Evolutionary conservation across 1,140 invertebrate genomes (phyloP).

Genomic region (Drosophila pandora): DNA sequence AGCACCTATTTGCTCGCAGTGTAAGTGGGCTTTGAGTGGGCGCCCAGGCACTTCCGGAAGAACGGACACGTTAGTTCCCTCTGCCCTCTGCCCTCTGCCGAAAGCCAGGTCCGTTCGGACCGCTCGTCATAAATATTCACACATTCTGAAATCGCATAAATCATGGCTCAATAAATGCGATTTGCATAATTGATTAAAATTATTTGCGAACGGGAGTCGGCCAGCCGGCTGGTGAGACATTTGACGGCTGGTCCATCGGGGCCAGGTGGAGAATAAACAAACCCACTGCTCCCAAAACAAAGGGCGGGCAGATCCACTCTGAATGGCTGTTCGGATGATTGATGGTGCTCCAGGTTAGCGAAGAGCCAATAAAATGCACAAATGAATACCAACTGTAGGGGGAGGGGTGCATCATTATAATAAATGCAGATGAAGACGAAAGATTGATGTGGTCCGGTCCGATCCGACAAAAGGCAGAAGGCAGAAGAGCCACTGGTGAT

Average conservation of each 20-base stretch:
- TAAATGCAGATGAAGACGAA: slow-evolving; percentile 45
- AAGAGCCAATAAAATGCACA: slow-evolving; percentile 71
- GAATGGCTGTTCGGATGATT: slow-evolving; percentile 55
- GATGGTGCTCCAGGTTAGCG: slow-evolving; percentile 49
- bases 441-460: slow-evolving; percentile 25
- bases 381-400: slow-evolving; percentile 31
- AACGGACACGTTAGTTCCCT: not conserved
- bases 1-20: not conserved
- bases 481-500: slow-evolving; percentile 8
- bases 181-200: slow-evolving; percentile 68
- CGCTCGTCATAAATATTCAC: slow-evolving; percentile 30
- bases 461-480: not conserved
- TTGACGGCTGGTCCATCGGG: slow-evolving; percentile 7
- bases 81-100: not conserved
- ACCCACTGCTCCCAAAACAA: slow-evolving; percentile 21
- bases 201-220: slow-evolving; percentile 26
- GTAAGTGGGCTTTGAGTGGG: not conserved
- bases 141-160: slow-evolving; percentile 34
- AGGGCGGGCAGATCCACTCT: slow-evolving; percentile 4
- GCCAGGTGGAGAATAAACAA: slow-evolving; percentile 23
- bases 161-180: slow-evolving; percentile 40
- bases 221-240: slow-evolving; percentile 26
- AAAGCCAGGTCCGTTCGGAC: slow-evolving; percentile 9
- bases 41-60: slow-evolving; percentile 12
- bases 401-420: slow-evolving; percentile 36